phyloP scores from a whole-genome alignment of 2,113 vertebrate species.

The Fulica atra region DNA sequence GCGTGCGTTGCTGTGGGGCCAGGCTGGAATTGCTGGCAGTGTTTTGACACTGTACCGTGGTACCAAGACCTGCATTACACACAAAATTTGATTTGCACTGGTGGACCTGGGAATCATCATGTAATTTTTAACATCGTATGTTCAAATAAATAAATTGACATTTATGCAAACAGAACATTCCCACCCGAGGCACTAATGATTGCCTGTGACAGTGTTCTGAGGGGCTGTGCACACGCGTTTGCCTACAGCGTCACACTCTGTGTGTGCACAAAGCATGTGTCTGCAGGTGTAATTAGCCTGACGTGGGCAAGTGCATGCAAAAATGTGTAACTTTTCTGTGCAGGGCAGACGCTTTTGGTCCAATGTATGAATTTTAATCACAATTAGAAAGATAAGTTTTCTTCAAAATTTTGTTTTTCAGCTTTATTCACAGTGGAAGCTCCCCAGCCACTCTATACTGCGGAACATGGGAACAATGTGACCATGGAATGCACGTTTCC shows the following conservation, averaged over 20 bases:
- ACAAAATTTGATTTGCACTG: not conserved
- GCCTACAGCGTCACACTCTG: fast-evolving
- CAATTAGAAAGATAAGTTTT: too few relatives aligned
- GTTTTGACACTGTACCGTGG: not conserved
- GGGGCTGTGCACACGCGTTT: not conserved
- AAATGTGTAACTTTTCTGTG: not conserved
- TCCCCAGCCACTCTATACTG: conserved; percentile 60
- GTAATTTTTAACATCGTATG: not conserved
- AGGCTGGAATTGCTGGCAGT: not conserved
- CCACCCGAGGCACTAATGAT: not conserved
- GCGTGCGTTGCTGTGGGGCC: not conserved
- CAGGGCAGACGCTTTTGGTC: not conserved
- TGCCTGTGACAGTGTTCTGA: not conserved
- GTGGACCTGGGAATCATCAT: not conserved
- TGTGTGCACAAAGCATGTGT: not conserved
- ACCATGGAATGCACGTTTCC: conserved; percentile 86
- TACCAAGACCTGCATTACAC: not conserved
- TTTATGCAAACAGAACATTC: not conserved
- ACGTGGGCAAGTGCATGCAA: not conserved
- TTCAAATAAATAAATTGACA: not conserved
- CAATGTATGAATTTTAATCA: not conserved
- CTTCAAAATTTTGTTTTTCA: conserved; percentile 57
- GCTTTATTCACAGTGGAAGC: conserved; percentile 84
- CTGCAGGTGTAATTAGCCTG: not conserved
- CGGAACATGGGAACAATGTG: conserved; percentile 76